Base-by-base conservation (phyloP, 1,140 invertebrate species). In the Drosophila ironensis region DNA sequence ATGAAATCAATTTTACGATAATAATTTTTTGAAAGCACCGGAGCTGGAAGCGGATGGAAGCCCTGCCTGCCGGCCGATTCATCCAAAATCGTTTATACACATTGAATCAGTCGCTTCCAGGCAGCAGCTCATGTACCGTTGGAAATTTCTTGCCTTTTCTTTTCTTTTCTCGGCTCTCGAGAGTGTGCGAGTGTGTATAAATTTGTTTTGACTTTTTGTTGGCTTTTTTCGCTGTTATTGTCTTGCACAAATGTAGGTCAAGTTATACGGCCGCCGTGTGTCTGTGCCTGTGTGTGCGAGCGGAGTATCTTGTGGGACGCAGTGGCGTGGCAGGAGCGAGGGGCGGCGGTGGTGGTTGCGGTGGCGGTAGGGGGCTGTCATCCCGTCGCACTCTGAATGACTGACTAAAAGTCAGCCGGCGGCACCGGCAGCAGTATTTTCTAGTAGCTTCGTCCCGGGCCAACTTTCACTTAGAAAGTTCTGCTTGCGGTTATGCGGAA, bases 1-100 rank as follows among this genome's bases (percentile, higher is more conserved):
- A 86, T 86, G 80, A 86, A 86, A 87, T 81, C 81, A 86, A 86
- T 86, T 86, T 86, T 81, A 86, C 80, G 80, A 86, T 86, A 86
- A 86, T 87, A 72, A 80, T 72, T 86, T 27, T 84, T 74, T 77
- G 75, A 78, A 68, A 70, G 74, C 59, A 57, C 33, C 14, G 44
- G 44, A 64, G 35, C 41, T 28, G 61, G 77, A 84, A 84, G 78
- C 78, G n/a, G n/a, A n/a, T n/a, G n/a, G n/a, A n/a, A n/a, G n/a
- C n/a, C 77, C 77, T 82, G 72, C 53, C 56, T n/a, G n/a, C 30
- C 30, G 11, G 30, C 30, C 30, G 78, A 70, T 81, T 67, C 52
- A 84, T 60, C 56, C 54, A 48, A 11, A 11, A 8, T 30, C 28
- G 28, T 11, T 22, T 35, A 38, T 72, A 73, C 64, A 74, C 72